Percentiles rank a stretch among this genome's conserved stretches.
Evolutionary conservation across 2,888 invertebrate genomes (phyloP).

Genomic region (Teleogryllus oceanicus): DNA sequence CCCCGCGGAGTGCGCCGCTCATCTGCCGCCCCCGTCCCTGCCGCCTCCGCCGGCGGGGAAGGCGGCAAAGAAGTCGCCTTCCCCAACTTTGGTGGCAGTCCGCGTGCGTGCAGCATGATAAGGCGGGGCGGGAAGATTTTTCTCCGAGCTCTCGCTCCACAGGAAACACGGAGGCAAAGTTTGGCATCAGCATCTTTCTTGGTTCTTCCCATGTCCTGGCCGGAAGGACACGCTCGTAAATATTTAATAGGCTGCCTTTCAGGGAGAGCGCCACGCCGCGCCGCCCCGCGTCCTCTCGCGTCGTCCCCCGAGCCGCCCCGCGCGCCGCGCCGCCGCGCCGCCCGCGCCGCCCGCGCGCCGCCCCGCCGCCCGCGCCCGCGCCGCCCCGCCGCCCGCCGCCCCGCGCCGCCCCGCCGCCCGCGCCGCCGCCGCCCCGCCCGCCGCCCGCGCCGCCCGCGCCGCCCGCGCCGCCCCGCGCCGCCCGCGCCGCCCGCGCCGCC

Average conservation of each 20-base stretch:
- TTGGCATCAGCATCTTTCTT: slow-evolving; percentile 18
- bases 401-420: too few relatives aligned
- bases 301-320: neutral
- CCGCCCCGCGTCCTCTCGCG: neutral
- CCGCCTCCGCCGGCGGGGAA: neutral
- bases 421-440: too few relatives aligned
- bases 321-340: too few relatives aligned
- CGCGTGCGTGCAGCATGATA: neutral
- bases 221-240: slow-evolving; percentile 18
- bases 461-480: too few relatives aligned
- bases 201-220: slow-evolving; percentile 9
- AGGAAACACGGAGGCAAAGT: slow-evolving; percentile 18
- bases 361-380: too few relatives aligned
- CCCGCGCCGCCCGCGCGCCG: too few relatives aligned
- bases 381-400: too few relatives aligned
- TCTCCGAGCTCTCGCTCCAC: neutral
- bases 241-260: slow-evolving; percentile 10
- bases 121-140: neutral
- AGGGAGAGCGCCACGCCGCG: neutral
- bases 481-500: neutral
- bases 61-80: neutral
- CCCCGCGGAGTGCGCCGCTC: too few relatives aligned
- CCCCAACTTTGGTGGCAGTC: neutral
- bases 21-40: too few relatives aligned
- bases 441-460: too few relatives aligned